Evolutionary conservation across 2,888 invertebrate genomes (phyloP).

Genomic region (Eretmocerus hayati): DNA sequence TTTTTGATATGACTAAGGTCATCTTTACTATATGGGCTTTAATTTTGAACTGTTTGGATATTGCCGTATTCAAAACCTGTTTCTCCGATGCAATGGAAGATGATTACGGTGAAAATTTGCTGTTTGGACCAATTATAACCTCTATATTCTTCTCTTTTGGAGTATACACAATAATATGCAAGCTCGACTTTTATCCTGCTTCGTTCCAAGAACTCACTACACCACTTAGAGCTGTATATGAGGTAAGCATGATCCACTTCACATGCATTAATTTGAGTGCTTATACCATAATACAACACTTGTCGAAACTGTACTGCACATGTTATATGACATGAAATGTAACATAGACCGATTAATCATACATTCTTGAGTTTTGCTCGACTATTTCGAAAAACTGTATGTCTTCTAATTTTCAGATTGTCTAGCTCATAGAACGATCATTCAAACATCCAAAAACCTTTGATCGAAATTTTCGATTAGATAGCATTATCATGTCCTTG

Average conservation of each 20-base stretch:
- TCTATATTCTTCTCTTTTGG: constrained; percentile 32
- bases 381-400: background rate
- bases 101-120: constrained; percentile 29
- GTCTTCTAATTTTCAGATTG: background rate
- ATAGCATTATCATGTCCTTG: no score
- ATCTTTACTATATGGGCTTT: constrained; percentile 37
- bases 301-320: no score
- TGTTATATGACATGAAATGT: no score
- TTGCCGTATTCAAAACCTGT: constrained; percentile 34
- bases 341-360: no score
- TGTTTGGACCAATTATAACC: constrained; percentile 31
- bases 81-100: constrained; percentile 33
- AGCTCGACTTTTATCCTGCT: constrained; percentile 30
- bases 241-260: constrained; percentile 30
- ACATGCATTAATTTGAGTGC: no score
- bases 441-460: no score
- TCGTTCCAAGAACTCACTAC: constrained; percentile 29
- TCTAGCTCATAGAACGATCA: no score
- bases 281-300: no score
- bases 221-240: constrained; percentile 30
- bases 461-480: no score
- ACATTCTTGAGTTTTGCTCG: no score
- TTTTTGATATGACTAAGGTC: constrained; percentile 34
- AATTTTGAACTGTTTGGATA: constrained; percentile 22
- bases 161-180: constrained; percentile 31